Evolutionary conservation across 1,140 invertebrate genomes (phyloP), one percentile per base, ranked within the genome.

Genomic region (Lepidurus arcticus): DNA sequence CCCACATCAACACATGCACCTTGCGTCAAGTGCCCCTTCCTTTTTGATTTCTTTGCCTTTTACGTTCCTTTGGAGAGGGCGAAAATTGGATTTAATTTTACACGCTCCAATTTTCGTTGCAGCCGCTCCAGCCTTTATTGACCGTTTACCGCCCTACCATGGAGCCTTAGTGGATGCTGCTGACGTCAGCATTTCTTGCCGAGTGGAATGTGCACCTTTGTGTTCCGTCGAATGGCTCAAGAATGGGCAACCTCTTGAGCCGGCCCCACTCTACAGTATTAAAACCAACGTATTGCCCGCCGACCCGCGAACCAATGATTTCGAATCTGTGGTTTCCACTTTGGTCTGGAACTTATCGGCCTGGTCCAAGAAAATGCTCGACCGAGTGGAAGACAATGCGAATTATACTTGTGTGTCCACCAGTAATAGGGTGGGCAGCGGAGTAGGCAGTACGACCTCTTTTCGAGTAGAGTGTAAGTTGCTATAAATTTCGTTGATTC

Each of bases 381-480:
- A 94, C 81, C 89, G 92, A 24, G 85, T 89, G 24, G 86, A 88
- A 6, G 92, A 94, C 84, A 92, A 92, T 81, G 91, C 91, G 11
- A 92, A 92, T 83, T 96, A 95, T 84, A 93, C 92, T 26, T 97
- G 94, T 84, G 86, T 89, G 75, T 94, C 93, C 76, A 92, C 89
- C 11, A 85, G 87, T 7, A 96, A 95, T 84, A 82, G 84, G 1
- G 91, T 91, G 10, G 92, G 91, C 0, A 85, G 87, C 1, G 90
- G 91, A 0, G 84, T 82, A 21, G 90, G 90, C 78, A 93, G 92
- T 82, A 91, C 90, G 42, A 94, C 93, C 11, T 89, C 90, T 82
- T 93, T 96, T 81, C 90, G 90, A 53, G 93, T 96, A 26, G 94
- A 96, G 87, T 97, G 94, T 96, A 86, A 91, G 92, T 90, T 79